phyloP scores from a whole-genome alignment of 1,140 invertebrate species.

The Pogonognathellus flavescens region DNA sequence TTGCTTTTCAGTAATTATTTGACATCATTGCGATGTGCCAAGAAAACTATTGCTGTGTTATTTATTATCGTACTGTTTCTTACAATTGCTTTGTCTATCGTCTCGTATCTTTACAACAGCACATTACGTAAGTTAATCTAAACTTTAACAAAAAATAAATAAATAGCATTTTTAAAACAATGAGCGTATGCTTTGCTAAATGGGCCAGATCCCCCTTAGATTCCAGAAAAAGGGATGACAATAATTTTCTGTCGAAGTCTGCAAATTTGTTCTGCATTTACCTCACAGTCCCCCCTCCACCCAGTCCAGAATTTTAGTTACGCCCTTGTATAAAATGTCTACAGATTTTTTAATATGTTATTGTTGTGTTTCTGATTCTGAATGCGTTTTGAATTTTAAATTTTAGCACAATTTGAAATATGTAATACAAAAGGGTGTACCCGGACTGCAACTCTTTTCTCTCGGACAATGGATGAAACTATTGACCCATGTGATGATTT shows the following conservation, averaged over 20 bases:
- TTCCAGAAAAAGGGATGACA: no score
- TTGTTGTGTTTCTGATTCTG: not conserved
- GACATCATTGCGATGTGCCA: slow-evolving; percentile 11
- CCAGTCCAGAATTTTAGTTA: no score
- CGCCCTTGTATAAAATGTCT: no score
- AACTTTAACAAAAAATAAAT: not conserved
- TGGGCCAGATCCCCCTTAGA: no score
- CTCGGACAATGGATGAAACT: slow-evolving; percentile 70
- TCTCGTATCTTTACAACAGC: not conserved
- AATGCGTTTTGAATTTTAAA: not conserved
- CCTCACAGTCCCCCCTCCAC: no score
- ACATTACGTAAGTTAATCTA: slow-evolving; percentile 22
- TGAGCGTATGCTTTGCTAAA: no score
- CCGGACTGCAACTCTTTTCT: slow-evolving; percentile 61
- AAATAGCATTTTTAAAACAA: no score
- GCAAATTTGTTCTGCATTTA: no score
- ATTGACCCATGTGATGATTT: slow-evolving; percentile 75
- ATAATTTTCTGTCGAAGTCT: no score
- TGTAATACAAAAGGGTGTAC: slow-evolving; percentile 59
- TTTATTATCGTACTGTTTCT: not conserved
- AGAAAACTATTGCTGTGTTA: slow-evolving; percentile 1
- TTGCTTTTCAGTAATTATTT: not conserved
- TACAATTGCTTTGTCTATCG: not conserved
- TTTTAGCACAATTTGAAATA: slow-evolving; percentile 50
- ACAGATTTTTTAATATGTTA: no score